Percentiles rank a stretch among this genome's conserved stretches.
Conservation (phyloP, 2,888 invertebrate species). For the Taenaris catops region DNA sequence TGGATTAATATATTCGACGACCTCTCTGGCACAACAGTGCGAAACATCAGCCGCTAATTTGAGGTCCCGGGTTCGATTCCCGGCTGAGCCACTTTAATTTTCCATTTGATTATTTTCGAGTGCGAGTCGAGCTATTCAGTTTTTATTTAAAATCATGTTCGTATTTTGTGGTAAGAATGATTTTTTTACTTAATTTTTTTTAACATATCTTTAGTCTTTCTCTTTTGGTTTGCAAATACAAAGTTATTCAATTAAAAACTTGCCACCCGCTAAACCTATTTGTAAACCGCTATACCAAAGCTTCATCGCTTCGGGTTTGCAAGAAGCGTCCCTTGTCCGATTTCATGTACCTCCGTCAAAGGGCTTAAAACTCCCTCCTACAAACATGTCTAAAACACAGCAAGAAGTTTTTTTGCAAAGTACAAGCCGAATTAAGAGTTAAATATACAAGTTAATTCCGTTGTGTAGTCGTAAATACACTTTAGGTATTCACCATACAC, state of each 20-base stretch:
- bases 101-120: too few relatives aligned
- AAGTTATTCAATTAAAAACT: slow-evolving; percentile 20
- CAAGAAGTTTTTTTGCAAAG: slow-evolving; percentile 13
- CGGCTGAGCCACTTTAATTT: too few relatives aligned
- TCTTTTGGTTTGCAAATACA: slow-evolving; percentile 7
- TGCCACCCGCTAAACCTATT: slow-evolving; percentile 18
- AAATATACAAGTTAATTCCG: slow-evolving; percentile 12
- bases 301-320: slow-evolving; percentile 14
- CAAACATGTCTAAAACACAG: slow-evolving; percentile 16
- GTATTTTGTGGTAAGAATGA: too few relatives aligned
- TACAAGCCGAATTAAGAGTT: slow-evolving; percentile 12
- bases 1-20: too few relatives aligned
- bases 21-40: too few relatives aligned
- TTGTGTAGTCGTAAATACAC: slow-evolving; percentile 6
- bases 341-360: slow-evolving; percentile 19
- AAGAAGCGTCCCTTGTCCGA: slow-evolving; percentile 22
- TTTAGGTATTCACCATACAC: neutral
- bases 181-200: too few relatives aligned
- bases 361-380: slow-evolving; percentile 20
- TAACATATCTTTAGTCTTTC: too few relatives aligned
- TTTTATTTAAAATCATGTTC: too few relatives aligned
- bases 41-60: too few relatives aligned
- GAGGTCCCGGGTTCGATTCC: too few relatives aligned
- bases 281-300: slow-evolving; percentile 15
- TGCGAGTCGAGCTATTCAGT: too few relatives aligned